phyloP scores from a whole-genome alignment of 2,888 invertebrate species.

The Drosophila neotestacea region DNA sequence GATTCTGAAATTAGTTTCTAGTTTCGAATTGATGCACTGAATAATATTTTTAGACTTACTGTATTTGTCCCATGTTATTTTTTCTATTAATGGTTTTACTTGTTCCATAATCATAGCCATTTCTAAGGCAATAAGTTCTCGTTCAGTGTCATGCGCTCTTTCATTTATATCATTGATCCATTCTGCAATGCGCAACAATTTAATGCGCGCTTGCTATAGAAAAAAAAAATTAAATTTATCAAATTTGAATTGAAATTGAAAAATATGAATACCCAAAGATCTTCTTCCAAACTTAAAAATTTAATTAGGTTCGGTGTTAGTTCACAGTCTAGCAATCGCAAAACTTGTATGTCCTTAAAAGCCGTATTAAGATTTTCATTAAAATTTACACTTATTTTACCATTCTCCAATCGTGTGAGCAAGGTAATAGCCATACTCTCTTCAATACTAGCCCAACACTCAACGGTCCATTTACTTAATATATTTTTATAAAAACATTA shows the following conservation, averaged over 20 bases:
- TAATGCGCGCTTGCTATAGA: constrained; percentile 86
- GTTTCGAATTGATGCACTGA: too few relatives aligned
- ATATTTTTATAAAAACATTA: constrained; percentile 88
- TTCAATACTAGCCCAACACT: constrained; percentile 89
- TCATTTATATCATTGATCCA: constrained; percentile 94
- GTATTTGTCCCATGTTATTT: constrained; percentile 64
- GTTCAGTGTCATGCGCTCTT: constrained; percentile 91
- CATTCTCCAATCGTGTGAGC: constrained; percentile 82
- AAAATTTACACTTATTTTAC: constrained; percentile 89
- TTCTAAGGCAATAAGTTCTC: constrained; percentile 91
- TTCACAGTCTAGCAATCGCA: constrained; percentile 89
- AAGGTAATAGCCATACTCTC: constrained; percentile 88
- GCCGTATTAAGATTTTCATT: constrained; percentile 89
- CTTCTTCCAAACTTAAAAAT: constrained; percentile 89
- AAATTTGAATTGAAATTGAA: neutral
- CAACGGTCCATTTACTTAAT: constrained; percentile 89
- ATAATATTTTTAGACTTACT: constrained; percentile 37
- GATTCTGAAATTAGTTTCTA: too few relatives aligned
- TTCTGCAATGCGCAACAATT: constrained; percentile 88
- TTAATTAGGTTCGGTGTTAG: constrained; percentile 88
- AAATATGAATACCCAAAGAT: constrained; percentile 86
- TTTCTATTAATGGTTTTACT: constrained; percentile 88
- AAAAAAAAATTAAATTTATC: too few relatives aligned
- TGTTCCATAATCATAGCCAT: constrained; percentile 90
- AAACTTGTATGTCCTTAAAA: constrained; percentile 93